Evolutionary conservation across 2,888 invertebrate species (phyloP).

Genomic region (Nycteola revayana): DNA sequence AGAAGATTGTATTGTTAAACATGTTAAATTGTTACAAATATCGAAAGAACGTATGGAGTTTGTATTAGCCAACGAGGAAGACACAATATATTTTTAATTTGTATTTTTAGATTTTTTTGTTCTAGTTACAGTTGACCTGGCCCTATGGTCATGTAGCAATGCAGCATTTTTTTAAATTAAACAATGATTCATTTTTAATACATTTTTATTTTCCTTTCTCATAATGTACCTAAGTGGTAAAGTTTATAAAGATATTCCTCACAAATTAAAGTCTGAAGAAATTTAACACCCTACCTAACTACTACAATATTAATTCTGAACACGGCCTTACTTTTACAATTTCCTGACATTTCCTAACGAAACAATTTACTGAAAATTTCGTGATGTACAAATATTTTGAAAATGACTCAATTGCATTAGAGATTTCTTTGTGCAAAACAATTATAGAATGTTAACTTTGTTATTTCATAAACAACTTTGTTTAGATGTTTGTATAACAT

Average conservation of each 20-base stretch:
- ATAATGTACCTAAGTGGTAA: conserved; percentile 3
- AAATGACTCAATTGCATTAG: too few species aligned
- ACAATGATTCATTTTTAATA: conserved; percentile 9
- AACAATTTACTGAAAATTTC: conserved; percentile 22
- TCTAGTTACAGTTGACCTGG: conserved; percentile 2
- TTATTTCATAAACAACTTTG: too few species aligned
- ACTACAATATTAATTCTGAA: conserved; percentile 2
- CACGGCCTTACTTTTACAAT: conserved; percentile 14
- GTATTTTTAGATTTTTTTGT: conserved; percentile 3
- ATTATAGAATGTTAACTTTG: too few species aligned
- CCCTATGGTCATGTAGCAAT: conserved; percentile 3
- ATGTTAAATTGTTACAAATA: conserved; percentile 12
- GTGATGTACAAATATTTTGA: conserved; percentile 18
- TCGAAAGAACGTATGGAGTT: conserved; percentile 11
- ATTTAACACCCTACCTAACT: not conserved
- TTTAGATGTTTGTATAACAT: too few species aligned
- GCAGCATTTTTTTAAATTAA: conserved; percentile 7
- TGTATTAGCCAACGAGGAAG: conserved; percentile 15
- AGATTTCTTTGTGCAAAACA: too few species aligned
- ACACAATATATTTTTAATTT: conserved; percentile 2
- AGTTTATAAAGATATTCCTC: conserved; percentile 9
- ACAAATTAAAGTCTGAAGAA: conserved; percentile 7
- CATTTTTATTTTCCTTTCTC: conserved; percentile 4
- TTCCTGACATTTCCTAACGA: conserved; percentile 14
- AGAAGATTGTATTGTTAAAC: conserved; percentile 12